Conservation (phyloP, 1,140 invertebrate species). For the Manduca sexta region DNA sequence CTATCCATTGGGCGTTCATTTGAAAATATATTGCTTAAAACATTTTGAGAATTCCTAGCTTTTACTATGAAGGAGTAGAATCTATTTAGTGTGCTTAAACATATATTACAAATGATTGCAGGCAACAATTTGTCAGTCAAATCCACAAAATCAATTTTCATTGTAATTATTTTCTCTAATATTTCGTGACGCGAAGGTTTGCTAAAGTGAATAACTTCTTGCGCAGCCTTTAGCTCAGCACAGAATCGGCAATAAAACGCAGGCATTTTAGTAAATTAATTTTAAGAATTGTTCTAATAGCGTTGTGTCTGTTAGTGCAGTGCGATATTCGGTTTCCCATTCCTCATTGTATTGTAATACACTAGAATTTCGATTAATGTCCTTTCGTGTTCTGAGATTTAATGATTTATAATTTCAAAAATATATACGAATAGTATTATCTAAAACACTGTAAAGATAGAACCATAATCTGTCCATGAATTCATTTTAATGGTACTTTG, state of each 20-base stretch:
- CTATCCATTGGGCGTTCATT: not conserved
- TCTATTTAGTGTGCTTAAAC: not conserved
- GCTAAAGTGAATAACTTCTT: not conserved
- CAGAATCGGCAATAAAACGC: not conserved
- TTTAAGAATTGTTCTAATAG: no score
- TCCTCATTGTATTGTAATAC: no score
- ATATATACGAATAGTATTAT: no score
- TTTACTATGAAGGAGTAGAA: not conserved
- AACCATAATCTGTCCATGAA: no score
- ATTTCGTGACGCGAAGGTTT: not conserved
- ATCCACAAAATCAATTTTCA: not conserved
- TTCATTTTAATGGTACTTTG: no score
- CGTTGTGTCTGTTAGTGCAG: no score
- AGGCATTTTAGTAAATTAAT: not conserved
- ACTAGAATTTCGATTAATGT: no score
- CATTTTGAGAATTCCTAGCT: not conserved
- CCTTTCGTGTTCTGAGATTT: no score
- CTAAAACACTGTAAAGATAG: no score
- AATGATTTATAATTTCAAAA: no score
- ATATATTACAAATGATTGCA: not conserved
- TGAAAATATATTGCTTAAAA: not conserved
- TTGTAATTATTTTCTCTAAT: not conserved
- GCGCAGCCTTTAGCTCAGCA: not conserved
- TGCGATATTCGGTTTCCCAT: no score
- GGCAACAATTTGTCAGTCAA: not conserved